Conservation (phyloP, 1,140 invertebrate species). For the Ceratosolen fusciceps region DNA sequence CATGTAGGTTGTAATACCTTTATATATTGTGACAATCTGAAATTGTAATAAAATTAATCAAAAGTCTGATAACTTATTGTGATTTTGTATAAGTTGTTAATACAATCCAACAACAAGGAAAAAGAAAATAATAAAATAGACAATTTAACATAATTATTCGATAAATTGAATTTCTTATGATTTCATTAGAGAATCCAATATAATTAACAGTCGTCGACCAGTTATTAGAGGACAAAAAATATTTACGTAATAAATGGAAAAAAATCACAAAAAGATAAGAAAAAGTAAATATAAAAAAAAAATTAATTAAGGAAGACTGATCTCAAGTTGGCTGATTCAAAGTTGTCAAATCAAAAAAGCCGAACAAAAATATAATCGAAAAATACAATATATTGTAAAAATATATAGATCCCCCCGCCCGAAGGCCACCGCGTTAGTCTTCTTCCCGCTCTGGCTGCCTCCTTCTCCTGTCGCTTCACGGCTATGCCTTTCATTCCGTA, state of each 20-base stretch:
- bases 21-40: not conserved
- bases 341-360: not conserved
- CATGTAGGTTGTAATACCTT: constrained; percentile 4
- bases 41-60: constrained; percentile 2
- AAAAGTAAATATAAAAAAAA: no score
- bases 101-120: no score
- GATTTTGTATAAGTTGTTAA: constrained; percentile 14
- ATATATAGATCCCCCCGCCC: no score
- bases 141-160: not conserved
- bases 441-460: no score
- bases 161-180: not conserved
- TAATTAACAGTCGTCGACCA: constrained; percentile 1
- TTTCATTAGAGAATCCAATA: not conserved
- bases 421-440: no score
- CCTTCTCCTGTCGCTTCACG: no score
- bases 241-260: constrained; percentile 13
- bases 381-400: not conserved
- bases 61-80: constrained; percentile 30
- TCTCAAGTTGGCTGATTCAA: constrained; percentile 10
- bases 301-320: constrained; percentile 37
- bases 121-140: not conserved
- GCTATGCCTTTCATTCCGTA: no score
- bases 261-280: not conserved
- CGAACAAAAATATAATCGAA: not conserved
- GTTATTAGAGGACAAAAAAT: constrained; percentile 10